A percentile compares a stretch with the other conserved stretches of the same genome.
Conservation (phyloP, 1,140 invertebrate species). For the Sycophaga agraensis region DNA sequence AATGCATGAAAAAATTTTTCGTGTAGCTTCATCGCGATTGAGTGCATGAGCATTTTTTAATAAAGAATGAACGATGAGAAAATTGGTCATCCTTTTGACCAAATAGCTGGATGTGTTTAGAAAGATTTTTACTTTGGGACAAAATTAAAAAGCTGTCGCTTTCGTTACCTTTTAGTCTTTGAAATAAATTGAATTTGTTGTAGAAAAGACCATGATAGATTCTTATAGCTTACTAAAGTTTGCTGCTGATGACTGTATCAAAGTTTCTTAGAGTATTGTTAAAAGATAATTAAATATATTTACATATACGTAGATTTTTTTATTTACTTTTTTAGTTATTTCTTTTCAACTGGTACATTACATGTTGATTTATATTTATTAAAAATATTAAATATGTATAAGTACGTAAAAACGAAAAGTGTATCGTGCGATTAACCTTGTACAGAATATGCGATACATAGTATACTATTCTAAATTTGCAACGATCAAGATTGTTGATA, state of each 20-base stretch:
- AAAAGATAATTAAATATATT: not conserved
- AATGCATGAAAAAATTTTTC: not conserved
- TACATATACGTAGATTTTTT: not conserved
- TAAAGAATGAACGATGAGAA: conserved; percentile 9
- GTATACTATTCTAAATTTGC: conserved; percentile 27
- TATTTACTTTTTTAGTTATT: conserved; percentile 31
- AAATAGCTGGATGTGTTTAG: conserved; percentile 27
- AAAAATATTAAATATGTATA: conserved; percentile 37
- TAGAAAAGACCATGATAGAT: conserved; percentile 15
- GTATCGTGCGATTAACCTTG: conserved; percentile 37
- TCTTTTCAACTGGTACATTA: conserved; percentile 32
- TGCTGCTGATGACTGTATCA: conserved; percentile 32
- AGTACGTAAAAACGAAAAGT: conserved; percentile 28
- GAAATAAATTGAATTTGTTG: conserved; percentile 19
- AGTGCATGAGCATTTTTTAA: not conserved
- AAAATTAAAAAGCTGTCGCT: conserved; percentile 15
- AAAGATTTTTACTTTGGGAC: conserved; percentile 17
- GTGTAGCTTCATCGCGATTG: not conserved
- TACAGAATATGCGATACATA: conserved; percentile 34
- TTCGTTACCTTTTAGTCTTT: conserved; percentile 17
- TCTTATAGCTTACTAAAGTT: conserved; percentile 24
- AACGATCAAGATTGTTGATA: conserved; percentile 19
- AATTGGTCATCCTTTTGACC: conserved; percentile 22
- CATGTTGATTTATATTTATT: conserved; percentile 38
- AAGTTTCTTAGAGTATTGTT: not conserved